These are phyloP conservation scores for Melanotaenia pygmaea DNA, from an alignment of 2,797 vertebrate genomes.

Conservation along the genomic window DNA sequence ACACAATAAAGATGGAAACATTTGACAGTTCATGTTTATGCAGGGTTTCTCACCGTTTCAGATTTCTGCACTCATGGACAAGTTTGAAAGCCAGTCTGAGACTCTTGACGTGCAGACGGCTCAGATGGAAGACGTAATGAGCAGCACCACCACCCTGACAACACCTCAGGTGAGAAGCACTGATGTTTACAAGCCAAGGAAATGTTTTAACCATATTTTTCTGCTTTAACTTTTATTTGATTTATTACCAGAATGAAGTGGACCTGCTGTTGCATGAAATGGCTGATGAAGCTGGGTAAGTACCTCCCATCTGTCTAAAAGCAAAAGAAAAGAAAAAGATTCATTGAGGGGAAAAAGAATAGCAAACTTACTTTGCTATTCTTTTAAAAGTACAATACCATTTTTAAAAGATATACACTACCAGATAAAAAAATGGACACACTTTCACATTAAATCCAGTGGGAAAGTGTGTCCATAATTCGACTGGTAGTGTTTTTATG, in stretches of 20 bases:
- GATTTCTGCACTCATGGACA: slow-evolving; percentile 92
- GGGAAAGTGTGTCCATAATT: too few species aligned
- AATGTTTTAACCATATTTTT: background rate
- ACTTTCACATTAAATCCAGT: too few species aligned
- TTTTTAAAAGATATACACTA: too few species aligned
- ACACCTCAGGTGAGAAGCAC: slow-evolving; percentile 85
- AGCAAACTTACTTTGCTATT: too few species aligned
- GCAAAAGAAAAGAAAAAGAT: too few species aligned
- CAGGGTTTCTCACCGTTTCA: slow-evolving; percentile 42
- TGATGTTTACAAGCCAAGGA: background rate
- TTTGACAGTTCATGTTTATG: background rate
- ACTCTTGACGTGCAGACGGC: slow-evolving; percentile 92
- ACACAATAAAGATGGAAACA: background rate
- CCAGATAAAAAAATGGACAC: too few species aligned
- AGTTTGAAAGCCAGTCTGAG: slow-evolving; percentile 93
- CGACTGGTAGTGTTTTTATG: too few species aligned
- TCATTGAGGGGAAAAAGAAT: too few species aligned
- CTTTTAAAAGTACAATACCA: too few species aligned
- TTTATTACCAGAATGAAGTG: slow-evolving; percentile 84
- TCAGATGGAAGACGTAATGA: slow-evolving; percentile 94
- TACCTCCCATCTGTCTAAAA: background rate
- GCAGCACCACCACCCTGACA: slow-evolving; percentile 92
- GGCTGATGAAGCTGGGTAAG: slow-evolving; percentile 93
- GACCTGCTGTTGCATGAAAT: slow-evolving; percentile 89
- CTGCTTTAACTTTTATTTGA: background rate